Base-by-base conservation (phyloP, 2,888 invertebrate genomes). In the Ichneumon xanthorius region DNA sequence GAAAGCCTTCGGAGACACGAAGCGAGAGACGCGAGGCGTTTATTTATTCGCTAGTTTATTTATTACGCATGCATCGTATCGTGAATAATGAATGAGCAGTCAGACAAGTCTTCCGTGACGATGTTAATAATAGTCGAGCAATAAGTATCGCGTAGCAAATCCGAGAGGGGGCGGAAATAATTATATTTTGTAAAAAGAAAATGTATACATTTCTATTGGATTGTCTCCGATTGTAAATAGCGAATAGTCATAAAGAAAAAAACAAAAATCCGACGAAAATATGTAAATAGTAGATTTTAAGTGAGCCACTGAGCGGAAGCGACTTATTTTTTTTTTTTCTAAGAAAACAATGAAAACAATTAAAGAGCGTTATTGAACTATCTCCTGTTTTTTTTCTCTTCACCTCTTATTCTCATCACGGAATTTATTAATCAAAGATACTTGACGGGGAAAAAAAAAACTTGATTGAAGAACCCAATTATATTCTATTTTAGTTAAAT, bases 301-400 rank as follows among this genome's bases (percentile, higher is more conserved):
- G 85, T 63, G 45, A 75, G 72, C 61, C 63, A 63, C 83, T 55
- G 65, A 82, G 87, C 82, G 73, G 73, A 67, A 83, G 87, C 78
- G 87, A 88, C 86, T 89, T 89, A 90, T 89, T 88, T 90, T 40
- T 40, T 40, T 90, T 90, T 80, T 88, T 87, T 81, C 45, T 68
- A 78, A 72, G 76, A 82, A 81, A 61, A 78, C 65, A 55, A 71
- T 22, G 3, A 68, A 73, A 68, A 14, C 3, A 40, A 79, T 70
- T 45, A 67, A 82, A 30, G 45, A 30, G 5, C 14, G 50, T 67
- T 65, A 22, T 61, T 7, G 58, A 68, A 33, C 30, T 48, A 70
- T 53, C 6, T 50, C 11, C n/a, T 50, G 7, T 58, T 11, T 72
- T 19, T 5, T 37, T 48, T 4, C 1, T 45, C 65, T 50, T 11